Evolutionary conservation across 2,797 vertebrate species (phyloP).

Genomic region (Anomalospiza imberbis): DNA sequence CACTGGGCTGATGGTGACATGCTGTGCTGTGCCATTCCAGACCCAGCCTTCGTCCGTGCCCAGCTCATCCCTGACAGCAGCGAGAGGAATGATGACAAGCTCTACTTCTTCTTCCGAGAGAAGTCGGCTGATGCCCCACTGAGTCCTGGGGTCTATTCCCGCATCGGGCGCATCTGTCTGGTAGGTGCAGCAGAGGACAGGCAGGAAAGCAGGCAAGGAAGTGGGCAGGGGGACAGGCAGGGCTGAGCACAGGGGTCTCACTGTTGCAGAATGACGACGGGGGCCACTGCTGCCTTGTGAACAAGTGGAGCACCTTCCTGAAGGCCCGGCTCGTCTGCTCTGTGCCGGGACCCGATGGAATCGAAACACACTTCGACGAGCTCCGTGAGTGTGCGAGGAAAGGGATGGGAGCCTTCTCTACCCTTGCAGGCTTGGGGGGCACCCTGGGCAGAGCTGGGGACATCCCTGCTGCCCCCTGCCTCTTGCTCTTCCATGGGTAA

Average conservation of each 20-base stretch:
- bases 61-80: slow-evolving; percentile 97
- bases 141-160: slow-evolving; percentile 91
- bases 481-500: neutral
- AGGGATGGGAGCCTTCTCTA: neutral
- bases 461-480: neutral
- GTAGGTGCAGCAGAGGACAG: slow-evolving; percentile 66
- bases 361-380: slow-evolving; percentile 97
- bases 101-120: slow-evolving; percentile 98
- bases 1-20: neutral
- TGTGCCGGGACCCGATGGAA: slow-evolving; percentile 89
- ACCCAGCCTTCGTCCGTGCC: slow-evolving; percentile 91
- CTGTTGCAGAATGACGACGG: slow-evolving; percentile 90
- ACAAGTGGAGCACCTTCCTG: slow-evolving; percentile 99
- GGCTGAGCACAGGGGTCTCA: neutral
- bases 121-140: slow-evolving; percentile 90
- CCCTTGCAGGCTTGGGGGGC: neutral
- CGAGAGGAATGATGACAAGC: slow-evolving; percentile 94
- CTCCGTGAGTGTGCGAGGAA: slow-evolving; percentile 82
- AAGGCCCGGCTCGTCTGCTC: slow-evolving; percentile 98
- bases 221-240: rapidly evolving
- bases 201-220: neutral
- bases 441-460: neutral
- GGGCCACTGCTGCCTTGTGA: slow-evolving; percentile 97
- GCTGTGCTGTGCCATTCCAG: slow-evolving; percentile 63
- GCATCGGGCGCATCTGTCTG: slow-evolving; percentile 96